Conservation (phyloP, 2,797 vertebrate species). For the Liparis tanakae region DNA sequence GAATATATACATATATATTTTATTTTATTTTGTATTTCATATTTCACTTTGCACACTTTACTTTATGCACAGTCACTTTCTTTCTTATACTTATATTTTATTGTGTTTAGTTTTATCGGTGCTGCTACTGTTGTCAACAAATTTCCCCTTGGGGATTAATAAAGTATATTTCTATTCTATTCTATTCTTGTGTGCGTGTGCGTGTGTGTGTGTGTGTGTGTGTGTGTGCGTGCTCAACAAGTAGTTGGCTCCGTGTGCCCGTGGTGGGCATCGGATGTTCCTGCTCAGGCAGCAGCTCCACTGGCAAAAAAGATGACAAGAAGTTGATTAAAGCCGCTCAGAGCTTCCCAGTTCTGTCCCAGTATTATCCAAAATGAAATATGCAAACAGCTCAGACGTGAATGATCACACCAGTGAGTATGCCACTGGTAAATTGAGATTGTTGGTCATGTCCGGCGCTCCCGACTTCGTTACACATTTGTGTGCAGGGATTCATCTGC, state of each 20-base stretch:
- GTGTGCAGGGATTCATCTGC: neutral
- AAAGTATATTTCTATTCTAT: no score
- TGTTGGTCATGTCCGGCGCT: neutral
- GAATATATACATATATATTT: no score
- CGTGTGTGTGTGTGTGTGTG: no score
- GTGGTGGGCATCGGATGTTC: neutral
- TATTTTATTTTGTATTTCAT: no score
- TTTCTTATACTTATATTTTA: no score
- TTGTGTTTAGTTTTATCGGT: no score
- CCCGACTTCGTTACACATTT: no score
- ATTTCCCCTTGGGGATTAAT: no score
- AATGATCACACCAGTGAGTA: neutral
- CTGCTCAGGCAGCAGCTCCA: neutral
- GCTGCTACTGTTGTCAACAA: no score
- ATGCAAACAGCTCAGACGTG: neutral
- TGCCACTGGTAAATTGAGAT: neutral
- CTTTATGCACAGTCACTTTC: no score
- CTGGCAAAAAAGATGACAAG: constrained; percentile 16
- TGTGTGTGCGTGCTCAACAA: neutral
- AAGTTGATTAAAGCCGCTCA: constrained; percentile 23
- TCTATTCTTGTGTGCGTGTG: no score
- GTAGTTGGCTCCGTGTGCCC: neutral
- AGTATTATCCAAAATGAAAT: neutral
- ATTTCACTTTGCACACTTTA: no score
- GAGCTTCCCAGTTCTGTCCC: constrained; percentile 2